phyloP scores from a whole-genome alignment of 2,888 invertebrate species.

The Amphipyra tragopoginis region DNA sequence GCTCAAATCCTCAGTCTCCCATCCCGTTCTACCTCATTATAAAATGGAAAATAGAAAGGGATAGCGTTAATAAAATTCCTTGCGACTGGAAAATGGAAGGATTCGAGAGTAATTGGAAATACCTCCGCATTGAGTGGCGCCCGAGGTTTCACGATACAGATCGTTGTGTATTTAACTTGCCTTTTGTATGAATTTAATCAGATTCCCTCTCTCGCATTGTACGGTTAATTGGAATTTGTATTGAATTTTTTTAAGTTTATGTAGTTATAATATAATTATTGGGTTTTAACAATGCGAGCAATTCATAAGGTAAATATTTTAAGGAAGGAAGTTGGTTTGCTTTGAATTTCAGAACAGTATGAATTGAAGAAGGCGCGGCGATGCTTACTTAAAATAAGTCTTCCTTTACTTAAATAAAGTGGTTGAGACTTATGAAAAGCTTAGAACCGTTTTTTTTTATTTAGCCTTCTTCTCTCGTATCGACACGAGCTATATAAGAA shows the following conservation, averaged over 20 bases:
- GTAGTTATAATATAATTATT: constrained; percentile 10
- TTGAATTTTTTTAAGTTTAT: constrained; percentile 53
- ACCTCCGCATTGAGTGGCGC: constrained; percentile 85
- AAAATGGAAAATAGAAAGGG: constrained; percentile 68
- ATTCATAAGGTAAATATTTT: constrained; percentile 19
- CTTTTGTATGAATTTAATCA: constrained; percentile 86
- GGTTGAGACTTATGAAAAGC: too few relatives aligned
- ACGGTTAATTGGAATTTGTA: constrained; percentile 80
- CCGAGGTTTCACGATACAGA: constrained; percentile 82
- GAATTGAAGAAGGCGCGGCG: too few relatives aligned
- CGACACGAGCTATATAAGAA: too few relatives aligned
- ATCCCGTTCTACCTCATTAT: constrained; percentile 68
- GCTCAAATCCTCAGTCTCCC: constrained; percentile 71
- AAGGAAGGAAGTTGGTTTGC: neutral
- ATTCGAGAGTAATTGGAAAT: constrained; percentile 90
- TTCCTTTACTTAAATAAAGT: too few relatives aligned
- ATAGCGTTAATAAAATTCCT: constrained; percentile 81
- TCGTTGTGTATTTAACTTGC: constrained; percentile 78
- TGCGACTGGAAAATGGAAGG: constrained; percentile 85
- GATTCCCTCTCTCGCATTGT: constrained; percentile 71
- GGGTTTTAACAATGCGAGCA: constrained; percentile 19
- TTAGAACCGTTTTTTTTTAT: neutral
- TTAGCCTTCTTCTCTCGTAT: neutral
- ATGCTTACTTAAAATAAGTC: too few relatives aligned
- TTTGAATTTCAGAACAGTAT: constrained; percentile 12